phyloP scores from a whole-genome alignment of 2,113 vertebrate genomes.

The Rattus rattus region DNA sequence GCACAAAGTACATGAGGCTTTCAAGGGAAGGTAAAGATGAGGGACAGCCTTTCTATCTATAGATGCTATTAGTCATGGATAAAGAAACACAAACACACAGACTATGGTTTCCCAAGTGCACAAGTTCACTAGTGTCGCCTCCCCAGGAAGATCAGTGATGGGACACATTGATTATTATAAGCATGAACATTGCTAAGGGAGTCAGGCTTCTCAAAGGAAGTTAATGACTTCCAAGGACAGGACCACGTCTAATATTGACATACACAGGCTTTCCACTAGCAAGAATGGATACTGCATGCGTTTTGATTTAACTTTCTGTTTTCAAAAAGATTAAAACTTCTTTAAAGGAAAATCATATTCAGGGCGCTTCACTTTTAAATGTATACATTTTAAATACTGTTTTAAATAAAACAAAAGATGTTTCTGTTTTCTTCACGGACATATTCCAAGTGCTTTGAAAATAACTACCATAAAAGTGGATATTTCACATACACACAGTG shows the following conservation, averaged over 20 bases:
- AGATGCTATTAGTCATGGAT: not conserved
- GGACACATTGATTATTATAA: not conserved
- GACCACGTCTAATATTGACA: not conserved
- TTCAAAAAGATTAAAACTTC: slow-evolving; percentile 26
- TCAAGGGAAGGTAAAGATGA: not conserved
- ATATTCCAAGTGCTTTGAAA: not conserved
- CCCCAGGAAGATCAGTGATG: slow-evolving; percentile 9
- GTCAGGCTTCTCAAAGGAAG: not conserved
- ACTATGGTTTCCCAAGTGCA: not conserved
- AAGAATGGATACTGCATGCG: not conserved
- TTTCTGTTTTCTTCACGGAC: not conserved
- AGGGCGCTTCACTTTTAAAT: not conserved
- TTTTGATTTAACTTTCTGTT: slow-evolving; percentile 29
- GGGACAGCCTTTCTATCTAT: not conserved
- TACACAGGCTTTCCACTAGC: not conserved
- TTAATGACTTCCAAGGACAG: slow-evolving; percentile 41
- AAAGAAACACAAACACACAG: not conserved
- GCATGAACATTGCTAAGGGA: slow-evolving; percentile 11
- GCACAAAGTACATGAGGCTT: not conserved
- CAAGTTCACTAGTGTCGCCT: slow-evolving; percentile 27
- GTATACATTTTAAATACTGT: not conserved
- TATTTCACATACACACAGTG: not conserved
- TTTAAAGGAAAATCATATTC: not conserved
- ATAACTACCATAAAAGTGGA: not conserved
- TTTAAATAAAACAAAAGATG: slow-evolving; percentile 29